Percentiles rank a stretch among this genome's conserved stretches.
These are phyloP conservation scores for Rousettus madagascariensis DNA, from an alignment of 2,797 vertebrate species.

Conservation along the genomic window DNA sequence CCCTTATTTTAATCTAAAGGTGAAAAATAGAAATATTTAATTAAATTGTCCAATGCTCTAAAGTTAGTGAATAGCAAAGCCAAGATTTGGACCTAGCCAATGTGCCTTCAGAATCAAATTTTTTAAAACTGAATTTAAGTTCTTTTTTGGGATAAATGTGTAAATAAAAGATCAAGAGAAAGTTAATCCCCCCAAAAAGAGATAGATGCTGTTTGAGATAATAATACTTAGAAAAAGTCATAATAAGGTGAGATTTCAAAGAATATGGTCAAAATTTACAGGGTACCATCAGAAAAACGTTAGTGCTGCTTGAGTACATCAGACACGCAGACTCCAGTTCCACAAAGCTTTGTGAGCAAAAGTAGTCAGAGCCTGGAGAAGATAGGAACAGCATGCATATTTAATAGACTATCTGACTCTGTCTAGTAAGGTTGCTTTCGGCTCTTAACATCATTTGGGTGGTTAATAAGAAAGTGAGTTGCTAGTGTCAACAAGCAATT, in stretches of 20 bases:
- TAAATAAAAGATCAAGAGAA: background rate
- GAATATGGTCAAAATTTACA: background rate
- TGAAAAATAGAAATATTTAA: background rate
- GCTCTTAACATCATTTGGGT: background rate
- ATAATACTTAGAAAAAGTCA: background rate
- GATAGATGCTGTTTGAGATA: background rate
- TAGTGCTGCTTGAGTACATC: background rate
- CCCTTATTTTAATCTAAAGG: background rate
- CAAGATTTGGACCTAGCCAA: background rate
- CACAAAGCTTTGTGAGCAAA: background rate
- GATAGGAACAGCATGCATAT: background rate
- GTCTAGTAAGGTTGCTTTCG: background rate
- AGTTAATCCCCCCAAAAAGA: background rate
- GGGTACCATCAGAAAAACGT: background rate
- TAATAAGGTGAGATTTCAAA: background rate
- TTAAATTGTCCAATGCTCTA: background rate
- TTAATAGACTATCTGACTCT: background rate
- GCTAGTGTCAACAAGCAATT: slow-evolving; percentile 10
- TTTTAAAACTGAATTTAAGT: background rate
- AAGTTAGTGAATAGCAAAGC: background rate
- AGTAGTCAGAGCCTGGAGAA: background rate
- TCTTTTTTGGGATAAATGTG: background rate
- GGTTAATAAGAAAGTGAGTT: slow-evolving; percentile 38
- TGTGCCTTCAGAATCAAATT: background rate
- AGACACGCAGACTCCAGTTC: fast-evolving